phyloP scores from a whole-genome alignment of 1,140 invertebrate species.

The Sycobia sp. region DNA sequence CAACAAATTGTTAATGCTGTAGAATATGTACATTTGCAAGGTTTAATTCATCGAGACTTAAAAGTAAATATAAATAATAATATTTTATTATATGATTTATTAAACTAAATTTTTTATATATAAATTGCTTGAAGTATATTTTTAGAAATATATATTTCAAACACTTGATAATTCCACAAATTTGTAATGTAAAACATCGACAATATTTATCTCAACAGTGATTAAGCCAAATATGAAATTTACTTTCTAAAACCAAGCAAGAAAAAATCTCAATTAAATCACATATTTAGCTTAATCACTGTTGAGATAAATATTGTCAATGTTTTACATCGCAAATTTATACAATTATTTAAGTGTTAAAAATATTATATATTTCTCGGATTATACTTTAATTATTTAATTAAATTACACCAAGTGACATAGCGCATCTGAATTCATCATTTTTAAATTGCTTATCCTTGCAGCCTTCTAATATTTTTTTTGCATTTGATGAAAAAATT shows the following conservation, averaged over 20 bases:
- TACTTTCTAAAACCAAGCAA: too few species aligned
- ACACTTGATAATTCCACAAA: neutral
- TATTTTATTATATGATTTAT: neutral
- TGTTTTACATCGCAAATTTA: too few species aligned
- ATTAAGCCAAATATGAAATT: too few species aligned
- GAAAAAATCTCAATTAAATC: neutral
- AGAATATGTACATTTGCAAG: conserved; percentile 90
- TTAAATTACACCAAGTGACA: too few species aligned
- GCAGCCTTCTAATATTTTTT: conserved; percentile 95
- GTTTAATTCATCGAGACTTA: conserved; percentile 92
- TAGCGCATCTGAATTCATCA: conserved; percentile 25
- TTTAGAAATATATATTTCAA: neutral
- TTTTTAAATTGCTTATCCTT: conserved; percentile 42
- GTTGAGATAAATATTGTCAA: too few species aligned
- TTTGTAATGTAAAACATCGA: conserved; percentile 3
- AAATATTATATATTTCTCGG: too few species aligned
- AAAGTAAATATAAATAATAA: conserved; percentile 68
- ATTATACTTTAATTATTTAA: too few species aligned
- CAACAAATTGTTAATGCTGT: conserved; percentile 92
- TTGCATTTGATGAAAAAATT: conserved; percentile 84
- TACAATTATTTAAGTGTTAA: neutral
- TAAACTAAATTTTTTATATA: neutral
- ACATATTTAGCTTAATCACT: neutral
- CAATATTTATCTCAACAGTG: too few species aligned
- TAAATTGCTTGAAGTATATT: too few species aligned